Conservation (phyloP, 2,797 vertebrate genomes). For the Enteromius afrohamiltoni region DNA sequence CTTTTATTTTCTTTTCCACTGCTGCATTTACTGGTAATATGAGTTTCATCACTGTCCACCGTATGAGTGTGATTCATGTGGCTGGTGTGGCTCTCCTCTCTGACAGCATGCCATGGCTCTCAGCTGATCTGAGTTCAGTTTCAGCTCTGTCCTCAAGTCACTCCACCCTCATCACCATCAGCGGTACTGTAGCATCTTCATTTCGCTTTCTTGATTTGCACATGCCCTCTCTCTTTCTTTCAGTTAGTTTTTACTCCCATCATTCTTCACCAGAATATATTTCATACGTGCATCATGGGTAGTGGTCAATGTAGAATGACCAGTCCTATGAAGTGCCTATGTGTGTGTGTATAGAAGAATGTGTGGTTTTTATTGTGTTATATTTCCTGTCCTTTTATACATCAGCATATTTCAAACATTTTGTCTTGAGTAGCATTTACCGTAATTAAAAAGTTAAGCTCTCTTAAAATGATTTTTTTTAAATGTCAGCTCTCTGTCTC, state of each 20-base stretch:
- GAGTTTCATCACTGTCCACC: slow-evolving; percentile 33
- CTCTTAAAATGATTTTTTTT: background rate
- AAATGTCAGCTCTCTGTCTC: background rate
- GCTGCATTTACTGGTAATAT: slow-evolving; percentile 49
- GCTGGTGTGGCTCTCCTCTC: slow-evolving; percentile 73
- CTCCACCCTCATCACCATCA: slow-evolving; percentile 69
- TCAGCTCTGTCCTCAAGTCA: slow-evolving; percentile 72
- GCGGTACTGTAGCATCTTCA: slow-evolving; percentile 77
- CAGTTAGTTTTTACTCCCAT: background rate
- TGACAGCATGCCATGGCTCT: slow-evolving; percentile 73
- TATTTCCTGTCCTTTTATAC: slow-evolving; percentile 17
- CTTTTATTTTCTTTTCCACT: slow-evolving; percentile 32
- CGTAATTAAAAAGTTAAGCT: background rate
- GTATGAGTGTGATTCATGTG: slow-evolving; percentile 36
- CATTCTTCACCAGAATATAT: slow-evolving; percentile 10
- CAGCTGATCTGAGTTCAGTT: slow-evolving; percentile 76
- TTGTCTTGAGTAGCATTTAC: background rate
- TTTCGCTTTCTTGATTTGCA: slow-evolving; percentile 47
- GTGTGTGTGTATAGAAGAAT: slow-evolving; percentile 23
- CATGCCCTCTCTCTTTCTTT: slow-evolving; percentile 26
- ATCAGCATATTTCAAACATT: slow-evolving; percentile 47
- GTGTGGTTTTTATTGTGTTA: slow-evolving; percentile 28
- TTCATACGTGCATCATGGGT: slow-evolving; percentile 14
- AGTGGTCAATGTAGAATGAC: background rate
- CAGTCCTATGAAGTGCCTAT: slow-evolving; percentile 21